These are phyloP conservation scores for Bombus soroeensis DNA, from an alignment of 1,140 invertebrate species.

Conservation along the genomic window DNA sequence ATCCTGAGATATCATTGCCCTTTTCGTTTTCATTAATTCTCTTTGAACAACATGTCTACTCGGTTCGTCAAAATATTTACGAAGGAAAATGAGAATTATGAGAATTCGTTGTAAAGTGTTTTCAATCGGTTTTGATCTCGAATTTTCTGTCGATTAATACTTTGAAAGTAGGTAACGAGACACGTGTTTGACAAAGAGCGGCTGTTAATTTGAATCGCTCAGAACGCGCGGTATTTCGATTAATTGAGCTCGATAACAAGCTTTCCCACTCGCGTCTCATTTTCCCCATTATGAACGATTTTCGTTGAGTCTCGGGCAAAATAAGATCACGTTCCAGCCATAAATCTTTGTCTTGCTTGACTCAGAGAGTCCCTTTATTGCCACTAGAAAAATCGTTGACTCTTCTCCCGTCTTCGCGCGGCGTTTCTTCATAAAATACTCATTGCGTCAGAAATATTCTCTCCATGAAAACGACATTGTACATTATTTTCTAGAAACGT, in stretches of 20 bases:
- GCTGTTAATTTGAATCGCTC: conserved; percentile 41
- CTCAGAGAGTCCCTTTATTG: conserved; percentile 48
- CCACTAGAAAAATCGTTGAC: conserved; percentile 51
- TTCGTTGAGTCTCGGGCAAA: conserved; percentile 39
- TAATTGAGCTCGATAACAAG: conserved; percentile 50
- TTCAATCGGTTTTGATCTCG: neutral
- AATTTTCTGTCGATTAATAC: neutral
- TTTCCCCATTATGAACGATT: conserved; percentile 59
- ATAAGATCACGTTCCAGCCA: conserved; percentile 63
- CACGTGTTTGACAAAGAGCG: neutral
- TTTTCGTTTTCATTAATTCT: neutral
- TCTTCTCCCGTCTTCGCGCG: conserved; percentile 10
- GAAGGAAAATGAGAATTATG: neutral
- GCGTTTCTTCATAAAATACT: conserved; percentile 38
- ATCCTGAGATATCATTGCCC: neutral
- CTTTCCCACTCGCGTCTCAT: conserved; percentile 33
- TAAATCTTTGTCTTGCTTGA: conserved; percentile 67
- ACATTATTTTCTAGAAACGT: neutral
- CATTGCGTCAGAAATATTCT: neutral
- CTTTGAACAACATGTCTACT: neutral
- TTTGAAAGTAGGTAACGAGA: neutral
- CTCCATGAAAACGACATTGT: neutral
- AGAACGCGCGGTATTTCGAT: conserved; percentile 42
- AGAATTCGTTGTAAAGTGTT: neutral
- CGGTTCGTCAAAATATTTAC: neutral